phyloP scores from a whole-genome alignment of 1,140 invertebrate genomes.

The Triops longicaudatus region DNA sequence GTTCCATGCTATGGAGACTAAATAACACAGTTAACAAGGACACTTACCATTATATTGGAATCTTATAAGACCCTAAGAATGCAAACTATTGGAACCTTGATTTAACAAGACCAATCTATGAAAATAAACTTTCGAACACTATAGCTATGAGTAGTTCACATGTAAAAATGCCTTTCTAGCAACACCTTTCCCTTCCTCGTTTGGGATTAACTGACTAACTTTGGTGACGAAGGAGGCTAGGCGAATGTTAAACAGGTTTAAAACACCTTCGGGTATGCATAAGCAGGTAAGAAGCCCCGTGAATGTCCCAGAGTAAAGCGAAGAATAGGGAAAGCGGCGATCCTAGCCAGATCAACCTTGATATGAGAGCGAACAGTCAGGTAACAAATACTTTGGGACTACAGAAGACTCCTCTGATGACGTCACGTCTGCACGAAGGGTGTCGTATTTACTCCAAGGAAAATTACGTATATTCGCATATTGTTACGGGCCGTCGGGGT shows the following conservation, averaged over 20 bases:
- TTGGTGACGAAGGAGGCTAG: not conserved
- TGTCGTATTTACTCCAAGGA: too few relatives aligned
- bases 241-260: not conserved
- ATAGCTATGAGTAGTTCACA: not conserved
- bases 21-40: too few relatives aligned
- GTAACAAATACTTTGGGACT: not conserved
- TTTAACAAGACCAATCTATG: not conserved
- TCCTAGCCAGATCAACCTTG: not conserved
- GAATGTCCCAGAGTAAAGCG: not conserved
- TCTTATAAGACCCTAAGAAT: too few relatives aligned
- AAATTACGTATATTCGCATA: too few relatives aligned
- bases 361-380: not conserved
- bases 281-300: not conserved
- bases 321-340: not conserved
- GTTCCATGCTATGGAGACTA: too few relatives aligned
- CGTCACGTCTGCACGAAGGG: not conserved
- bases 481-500: too few relatives aligned
- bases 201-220: not conserved
- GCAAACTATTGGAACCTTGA: too few relatives aligned
- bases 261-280: conserved; percentile 7
- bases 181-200: not conserved
- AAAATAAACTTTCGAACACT: not conserved
- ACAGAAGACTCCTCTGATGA: not conserved
- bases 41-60: too few relatives aligned
- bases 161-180: not conserved